Conservation (phyloP, 2,888 invertebrate genomes). For the Ormyrus thymus region DNA sequence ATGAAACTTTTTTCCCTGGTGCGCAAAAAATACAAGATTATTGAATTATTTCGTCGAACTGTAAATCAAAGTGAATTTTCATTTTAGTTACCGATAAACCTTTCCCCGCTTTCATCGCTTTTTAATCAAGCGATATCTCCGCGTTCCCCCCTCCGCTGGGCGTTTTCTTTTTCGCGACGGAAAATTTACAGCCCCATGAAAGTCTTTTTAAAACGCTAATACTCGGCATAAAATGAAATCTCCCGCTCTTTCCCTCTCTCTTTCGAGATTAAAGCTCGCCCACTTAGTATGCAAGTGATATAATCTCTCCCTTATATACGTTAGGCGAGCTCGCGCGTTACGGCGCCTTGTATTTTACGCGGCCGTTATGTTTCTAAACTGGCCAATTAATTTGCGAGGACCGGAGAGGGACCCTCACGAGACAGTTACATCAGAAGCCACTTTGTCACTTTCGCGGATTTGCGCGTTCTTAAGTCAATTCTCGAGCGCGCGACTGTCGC, state of each 20-base stretch:
- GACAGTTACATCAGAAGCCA: conserved; percentile 37
- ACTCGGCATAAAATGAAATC: conserved; percentile 25
- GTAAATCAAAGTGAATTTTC: too few species aligned
- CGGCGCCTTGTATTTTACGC: conserved; percentile 11
- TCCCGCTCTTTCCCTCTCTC: neutral
- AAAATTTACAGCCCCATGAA: conserved; percentile 26
- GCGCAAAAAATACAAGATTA: too few species aligned
- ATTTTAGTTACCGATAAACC: too few species aligned
- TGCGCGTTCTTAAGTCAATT: conserved; percentile 34
- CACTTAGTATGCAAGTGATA: conserved; percentile 19
- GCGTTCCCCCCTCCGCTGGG: neutral
- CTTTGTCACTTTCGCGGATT: conserved; percentile 43
- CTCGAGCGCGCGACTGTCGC: neutral
- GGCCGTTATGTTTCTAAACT: conserved; percentile 32
- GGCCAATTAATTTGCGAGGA: conserved; percentile 45
- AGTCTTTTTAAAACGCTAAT: conserved; percentile 32
- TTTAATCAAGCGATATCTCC: conserved; percentile 11
- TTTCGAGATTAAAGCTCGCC: conserved; percentile 30
- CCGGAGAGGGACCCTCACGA: conserved; percentile 1
- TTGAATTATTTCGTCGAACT: too few species aligned
- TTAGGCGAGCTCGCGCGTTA: neutral
- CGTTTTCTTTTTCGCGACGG: neutral
- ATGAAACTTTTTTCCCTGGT: too few species aligned
- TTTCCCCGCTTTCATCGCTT: neutral
- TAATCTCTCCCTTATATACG: neutral